These are phyloP conservation scores for Megatriorchis doriae DNA, from an alignment of 2,113 vertebrate species.

Conservation along the genomic window DNA sequence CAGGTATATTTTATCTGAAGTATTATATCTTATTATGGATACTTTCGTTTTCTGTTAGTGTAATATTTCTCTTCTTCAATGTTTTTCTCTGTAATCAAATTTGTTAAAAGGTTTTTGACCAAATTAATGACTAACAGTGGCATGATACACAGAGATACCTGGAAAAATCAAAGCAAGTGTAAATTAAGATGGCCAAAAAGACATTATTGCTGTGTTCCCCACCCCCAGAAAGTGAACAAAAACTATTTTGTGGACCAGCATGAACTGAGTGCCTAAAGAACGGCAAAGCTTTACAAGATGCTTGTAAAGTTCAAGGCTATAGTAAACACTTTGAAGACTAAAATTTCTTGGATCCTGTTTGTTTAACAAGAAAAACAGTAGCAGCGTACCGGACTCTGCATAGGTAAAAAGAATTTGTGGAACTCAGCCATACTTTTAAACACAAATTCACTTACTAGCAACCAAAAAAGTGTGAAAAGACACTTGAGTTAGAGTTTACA, in stretches of 20 bases:
- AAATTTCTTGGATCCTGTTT: not conserved
- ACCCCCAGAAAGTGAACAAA: not conserved
- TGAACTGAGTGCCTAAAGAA: not conserved
- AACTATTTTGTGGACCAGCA: not conserved
- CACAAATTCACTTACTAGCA: not conserved
- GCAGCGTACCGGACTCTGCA: not conserved
- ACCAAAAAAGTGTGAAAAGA: not conserved
- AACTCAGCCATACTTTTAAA: not conserved
- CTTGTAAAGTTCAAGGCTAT: not conserved
- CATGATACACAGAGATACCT: not conserved
- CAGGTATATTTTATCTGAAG: not conserved
- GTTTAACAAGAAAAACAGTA: not conserved
- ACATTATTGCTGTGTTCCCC: not conserved
- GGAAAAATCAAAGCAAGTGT: not conserved
- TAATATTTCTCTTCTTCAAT: not conserved
- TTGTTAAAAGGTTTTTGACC: not conserved
- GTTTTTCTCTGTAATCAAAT: not conserved
- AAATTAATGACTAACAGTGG: not conserved
- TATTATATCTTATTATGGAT: not conserved
- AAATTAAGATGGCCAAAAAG: not conserved
- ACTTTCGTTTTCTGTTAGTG: not conserved
- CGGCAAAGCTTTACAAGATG: not conserved
- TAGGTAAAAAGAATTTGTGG: not conserved
- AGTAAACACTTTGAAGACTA: not conserved
- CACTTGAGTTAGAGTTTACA: not conserved